phyloP scores from a whole-genome alignment of 2,888 invertebrate species.

The Phorcus lineatus region DNA sequence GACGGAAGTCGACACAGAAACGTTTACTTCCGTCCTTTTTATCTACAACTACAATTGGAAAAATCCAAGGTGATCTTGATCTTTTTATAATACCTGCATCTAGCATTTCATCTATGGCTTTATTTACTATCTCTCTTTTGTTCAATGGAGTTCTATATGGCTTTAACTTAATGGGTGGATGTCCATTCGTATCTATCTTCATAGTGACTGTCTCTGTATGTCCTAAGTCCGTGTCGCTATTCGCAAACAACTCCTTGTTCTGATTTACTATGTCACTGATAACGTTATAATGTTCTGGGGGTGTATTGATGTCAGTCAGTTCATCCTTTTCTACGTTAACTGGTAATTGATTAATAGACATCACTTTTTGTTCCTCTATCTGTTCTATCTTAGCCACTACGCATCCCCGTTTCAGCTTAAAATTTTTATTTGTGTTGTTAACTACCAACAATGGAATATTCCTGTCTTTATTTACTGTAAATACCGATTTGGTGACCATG shows the following conservation, averaged over 20 bases:
- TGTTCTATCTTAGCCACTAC: too few species aligned
- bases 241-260: background rate
- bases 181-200: background rate
- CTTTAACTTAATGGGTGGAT: background rate
- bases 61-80: background rate
- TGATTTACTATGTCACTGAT: background rate
- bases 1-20: background rate
- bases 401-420: too few species aligned
- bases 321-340: too few species aligned
- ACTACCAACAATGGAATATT: too few species aligned
- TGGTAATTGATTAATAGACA: too few species aligned
- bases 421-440: too few species aligned
- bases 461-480: too few species aligned
- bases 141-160: background rate
- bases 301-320: too few species aligned
- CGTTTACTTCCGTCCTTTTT: background rate
- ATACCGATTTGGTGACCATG: too few species aligned
- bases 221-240: background rate
- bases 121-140: background rate
- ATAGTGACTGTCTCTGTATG: background rate
- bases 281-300: too few species aligned
- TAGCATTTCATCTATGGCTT: background rate
- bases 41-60: background rate
- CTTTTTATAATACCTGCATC: background rate
- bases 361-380: too few species aligned